phyloP scores from a whole-genome alignment of 2,113 vertebrate species.

The Phaethornis superciliosus region DNA sequence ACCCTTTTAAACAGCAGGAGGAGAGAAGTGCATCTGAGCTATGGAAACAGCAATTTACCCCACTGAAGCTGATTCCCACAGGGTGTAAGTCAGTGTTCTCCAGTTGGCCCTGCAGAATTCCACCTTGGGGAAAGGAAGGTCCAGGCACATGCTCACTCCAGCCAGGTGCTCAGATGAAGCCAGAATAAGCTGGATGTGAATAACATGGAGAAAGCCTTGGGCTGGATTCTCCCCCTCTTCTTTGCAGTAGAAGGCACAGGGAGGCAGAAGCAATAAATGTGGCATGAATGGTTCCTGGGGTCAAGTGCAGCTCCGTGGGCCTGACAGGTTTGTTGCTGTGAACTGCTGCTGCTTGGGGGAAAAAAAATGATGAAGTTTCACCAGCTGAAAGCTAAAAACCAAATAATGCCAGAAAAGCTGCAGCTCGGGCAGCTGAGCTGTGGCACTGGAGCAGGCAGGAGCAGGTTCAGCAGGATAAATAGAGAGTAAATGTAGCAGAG shows the following conservation, averaged over 20 bases:
- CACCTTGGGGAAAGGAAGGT: neutral
- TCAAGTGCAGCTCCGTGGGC: neutral
- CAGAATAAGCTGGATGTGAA: neutral
- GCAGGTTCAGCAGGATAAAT: slow-evolving; percentile 37
- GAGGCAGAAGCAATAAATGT: neutral
- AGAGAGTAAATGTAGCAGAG: neutral
- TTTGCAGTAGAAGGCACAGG: neutral
- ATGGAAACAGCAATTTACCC: neutral
- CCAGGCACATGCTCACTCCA: neutral
- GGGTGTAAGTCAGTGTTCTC: neutral
- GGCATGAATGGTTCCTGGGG: neutral
- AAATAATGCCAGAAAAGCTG: neutral
- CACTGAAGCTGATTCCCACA: neutral
- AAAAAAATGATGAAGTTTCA: neutral
- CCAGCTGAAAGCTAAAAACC: neutral
- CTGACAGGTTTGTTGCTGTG: neutral
- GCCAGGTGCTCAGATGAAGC: neutral
- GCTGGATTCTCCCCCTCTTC: neutral
- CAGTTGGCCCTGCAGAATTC: neutral
- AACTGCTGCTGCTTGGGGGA: neutral
- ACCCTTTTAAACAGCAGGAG: neutral
- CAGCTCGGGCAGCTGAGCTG: neutral
- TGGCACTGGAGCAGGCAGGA: neutral
- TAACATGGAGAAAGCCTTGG: neutral
- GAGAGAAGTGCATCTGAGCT: neutral